phyloP scores from a whole-genome alignment of 2,888 invertebrate genomes.

The Balanococcus diminutus region DNA sequence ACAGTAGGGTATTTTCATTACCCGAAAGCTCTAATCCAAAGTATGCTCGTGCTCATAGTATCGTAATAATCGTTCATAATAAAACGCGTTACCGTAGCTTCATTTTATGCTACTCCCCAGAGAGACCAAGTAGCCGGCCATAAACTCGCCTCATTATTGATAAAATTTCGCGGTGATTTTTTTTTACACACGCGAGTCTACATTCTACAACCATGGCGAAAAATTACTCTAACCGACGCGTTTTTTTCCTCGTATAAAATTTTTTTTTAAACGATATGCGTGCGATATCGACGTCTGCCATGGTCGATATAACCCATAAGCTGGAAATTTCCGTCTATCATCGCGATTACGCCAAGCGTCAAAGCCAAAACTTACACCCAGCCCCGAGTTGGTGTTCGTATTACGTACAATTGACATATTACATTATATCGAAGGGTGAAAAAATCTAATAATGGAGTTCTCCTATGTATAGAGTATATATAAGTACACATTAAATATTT shows the following conservation, averaged over 20 bases:
- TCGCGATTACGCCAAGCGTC: background rate
- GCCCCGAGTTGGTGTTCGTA: no score
- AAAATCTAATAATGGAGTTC: background rate
- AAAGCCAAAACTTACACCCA: background rate
- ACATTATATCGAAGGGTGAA: slow-evolving; percentile 8
- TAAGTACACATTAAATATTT: slow-evolving; percentile 23
- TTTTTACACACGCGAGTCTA: background rate
- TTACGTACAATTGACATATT: background rate
- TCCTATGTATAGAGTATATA: background rate
- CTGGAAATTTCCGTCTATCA: slow-evolving; percentile 1
- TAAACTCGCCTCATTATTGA: slow-evolving; percentile 7
- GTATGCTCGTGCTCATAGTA: background rate
- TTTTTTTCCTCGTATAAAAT: no score
- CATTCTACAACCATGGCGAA: no score
- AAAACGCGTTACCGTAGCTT: background rate
- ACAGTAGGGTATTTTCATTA: background rate
- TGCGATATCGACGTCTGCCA: background rate
- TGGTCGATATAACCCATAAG: background rate
- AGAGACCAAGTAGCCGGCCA: background rate
- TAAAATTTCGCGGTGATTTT: slow-evolving; percentile 19
- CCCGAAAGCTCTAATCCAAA: background rate
- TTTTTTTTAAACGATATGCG: background rate
- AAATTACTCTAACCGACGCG: no score
- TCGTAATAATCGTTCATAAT: background rate
- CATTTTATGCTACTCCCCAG: background rate